Base-by-base conservation (phyloP, 2,888 invertebrate species). In the Ypsolopha scabrella region DNA sequence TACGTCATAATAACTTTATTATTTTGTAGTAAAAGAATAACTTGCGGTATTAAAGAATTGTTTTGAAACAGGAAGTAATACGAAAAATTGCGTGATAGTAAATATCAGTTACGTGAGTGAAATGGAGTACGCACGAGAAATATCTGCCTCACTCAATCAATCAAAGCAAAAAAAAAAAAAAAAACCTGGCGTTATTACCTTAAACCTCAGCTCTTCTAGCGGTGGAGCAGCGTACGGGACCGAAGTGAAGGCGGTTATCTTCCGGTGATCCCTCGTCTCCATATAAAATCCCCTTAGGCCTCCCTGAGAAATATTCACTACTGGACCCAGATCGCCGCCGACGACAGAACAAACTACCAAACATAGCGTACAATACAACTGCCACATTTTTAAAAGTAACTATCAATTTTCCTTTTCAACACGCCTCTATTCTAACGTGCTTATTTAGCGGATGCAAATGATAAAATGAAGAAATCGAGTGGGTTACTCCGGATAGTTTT, bases 171-270 rank as follows among this genome's bases (percentile, higher is more conserved):
- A 33, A 46, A 10, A 24, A 11, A 8, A 10, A 24, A 11, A 8
- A 24, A 24, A 24, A 24, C 2, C 2, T 24, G 24, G 24, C 2
- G 33, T 9, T 53, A 36, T 68, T 75, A 91, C 91, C 88, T 89
- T 86, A 67, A 92, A 92, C 60, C 92, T 79, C 7, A 92, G 72
- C 4, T 89, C 75, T 10, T 85, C 89, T 2, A 91, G 44, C 0
- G 92, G 92, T 1, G 92, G 89, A 53, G 80, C 61, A 0, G 92
- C 92, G 62, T 88, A 92, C 0, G 92, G 92, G 45, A 92, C 80
- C 3, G 90, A 88, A 51, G 90, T 87, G 62, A 90, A 92, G 0
- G 89, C 90, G 0, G 88, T 73, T 60, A 91, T 87, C 55, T 83
- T 75, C 54, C 87, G 81, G 0, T 90, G 91, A 34, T 71, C 81